Conservation (phyloP, 2,113 vertebrate genomes). For the Pteropus alecto region DNA sequence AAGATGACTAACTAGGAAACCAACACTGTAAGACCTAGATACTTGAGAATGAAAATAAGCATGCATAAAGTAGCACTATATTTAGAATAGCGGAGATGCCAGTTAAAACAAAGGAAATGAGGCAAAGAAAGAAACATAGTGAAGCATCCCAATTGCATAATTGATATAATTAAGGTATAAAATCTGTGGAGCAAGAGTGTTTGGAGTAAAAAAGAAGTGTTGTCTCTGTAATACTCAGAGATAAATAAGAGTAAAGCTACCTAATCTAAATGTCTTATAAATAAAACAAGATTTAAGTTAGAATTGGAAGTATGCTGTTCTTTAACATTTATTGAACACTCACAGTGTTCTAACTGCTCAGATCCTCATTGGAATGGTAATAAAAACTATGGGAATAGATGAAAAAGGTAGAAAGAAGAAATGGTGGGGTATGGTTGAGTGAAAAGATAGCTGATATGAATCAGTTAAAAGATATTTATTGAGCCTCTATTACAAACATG, state of each 20-base stretch:
- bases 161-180: background rate
- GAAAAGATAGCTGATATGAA: background rate
- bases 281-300: background rate
- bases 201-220: background rate
- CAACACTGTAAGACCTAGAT: background rate
- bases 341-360: background rate
- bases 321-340: conserved; percentile 1
- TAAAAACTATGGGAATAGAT: conserved; percentile 6
- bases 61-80: background rate
- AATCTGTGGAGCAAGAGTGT: background rate
- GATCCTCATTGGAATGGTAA: background rate
- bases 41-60: background rate
- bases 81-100: background rate
- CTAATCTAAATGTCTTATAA: background rate
- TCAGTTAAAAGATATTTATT: background rate
- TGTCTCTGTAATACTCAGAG: background rate
- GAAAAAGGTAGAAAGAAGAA: background rate
- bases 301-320: background rate
- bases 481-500: background rate
- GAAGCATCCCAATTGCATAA: background rate
- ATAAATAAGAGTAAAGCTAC: conserved; percentile 6
- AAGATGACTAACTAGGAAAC: background rate
- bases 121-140: background rate
- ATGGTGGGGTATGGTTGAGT: background rate
- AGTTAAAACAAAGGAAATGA: conserved; percentile 26